Evolutionary conservation across 2,797 vertebrate genomes (phyloP).

Genomic region (Miichthys miiuy): DNA sequence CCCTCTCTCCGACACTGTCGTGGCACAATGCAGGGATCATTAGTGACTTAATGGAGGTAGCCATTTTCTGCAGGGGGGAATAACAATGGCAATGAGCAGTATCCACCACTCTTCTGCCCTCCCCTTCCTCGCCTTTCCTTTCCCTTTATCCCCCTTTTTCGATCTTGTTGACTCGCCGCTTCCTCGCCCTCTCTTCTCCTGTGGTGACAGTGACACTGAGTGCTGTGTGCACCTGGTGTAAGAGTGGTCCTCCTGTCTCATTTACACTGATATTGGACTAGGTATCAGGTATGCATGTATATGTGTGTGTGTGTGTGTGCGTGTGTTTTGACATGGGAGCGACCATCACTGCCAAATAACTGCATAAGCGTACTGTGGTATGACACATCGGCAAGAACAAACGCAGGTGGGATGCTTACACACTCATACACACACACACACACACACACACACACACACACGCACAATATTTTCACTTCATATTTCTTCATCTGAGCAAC

Average conservation of each 20-base stretch:
- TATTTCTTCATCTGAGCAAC: constrained; percentile 71
- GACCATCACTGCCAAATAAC: constrained; percentile 77
- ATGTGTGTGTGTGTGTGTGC: constrained; percentile 22
- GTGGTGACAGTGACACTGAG: constrained; percentile 68
- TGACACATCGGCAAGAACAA: constrained; percentile 69
- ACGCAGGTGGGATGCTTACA: constrained; percentile 62
- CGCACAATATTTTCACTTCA: constrained; percentile 51
- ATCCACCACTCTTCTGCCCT: constrained; percentile 64
- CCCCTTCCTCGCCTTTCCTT: constrained; percentile 15
- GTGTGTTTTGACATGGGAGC: constrained; percentile 68
- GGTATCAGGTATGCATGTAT: constrained; percentile 41
- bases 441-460: constrained; percentile 35
- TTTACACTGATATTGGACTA: constrained; percentile 76
- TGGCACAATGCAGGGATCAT: constrained; percentile 79
- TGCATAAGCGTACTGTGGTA: constrained; percentile 53
- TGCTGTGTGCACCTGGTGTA: constrained; percentile 50
- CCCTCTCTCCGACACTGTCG: constrained; percentile 53
- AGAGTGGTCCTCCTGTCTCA: constrained; percentile 72
- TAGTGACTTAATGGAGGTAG: constrained; percentile 82
- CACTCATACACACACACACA: constrained; percentile 36
- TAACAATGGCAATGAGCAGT: constrained; percentile 76
- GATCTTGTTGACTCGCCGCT: constrained; percentile 58
- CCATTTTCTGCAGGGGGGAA: constrained; percentile 76
- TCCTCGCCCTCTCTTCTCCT: constrained; percentile 51
- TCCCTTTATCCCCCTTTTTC: constrained; percentile 21